Conservation (phyloP, 2,113 vertebrate genomes). For the Neopipo cinnamomea region DNA sequence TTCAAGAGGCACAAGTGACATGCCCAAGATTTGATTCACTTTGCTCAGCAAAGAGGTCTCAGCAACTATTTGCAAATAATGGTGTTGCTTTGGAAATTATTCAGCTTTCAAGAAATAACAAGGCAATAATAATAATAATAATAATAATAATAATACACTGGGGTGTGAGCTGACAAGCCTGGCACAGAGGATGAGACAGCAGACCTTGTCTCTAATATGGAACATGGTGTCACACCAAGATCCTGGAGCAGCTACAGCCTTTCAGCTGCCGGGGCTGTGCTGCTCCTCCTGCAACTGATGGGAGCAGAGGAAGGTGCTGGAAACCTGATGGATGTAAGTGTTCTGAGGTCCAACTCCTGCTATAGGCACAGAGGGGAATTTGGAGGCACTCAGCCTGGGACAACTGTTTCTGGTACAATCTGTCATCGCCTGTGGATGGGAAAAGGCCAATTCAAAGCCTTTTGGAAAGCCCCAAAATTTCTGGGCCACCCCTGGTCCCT, state of each 20-base stretch:
- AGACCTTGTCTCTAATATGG: background rate
- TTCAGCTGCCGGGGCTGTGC: background rate
- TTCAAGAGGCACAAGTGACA: background rate
- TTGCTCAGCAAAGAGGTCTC: background rate
- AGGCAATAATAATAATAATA: background rate
- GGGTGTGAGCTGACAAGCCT: background rate
- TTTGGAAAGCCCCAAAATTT: background rate
- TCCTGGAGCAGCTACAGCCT: background rate
- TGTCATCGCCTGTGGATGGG: rapidly evolving
- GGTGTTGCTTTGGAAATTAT: background rate
- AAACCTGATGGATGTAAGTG: background rate
- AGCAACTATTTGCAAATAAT: background rate
- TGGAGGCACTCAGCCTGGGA: background rate
- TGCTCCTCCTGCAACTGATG: rapidly evolving
- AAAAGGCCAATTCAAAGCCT: background rate
- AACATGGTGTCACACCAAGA: background rate
- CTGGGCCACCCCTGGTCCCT: background rate
- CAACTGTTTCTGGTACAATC: background rate
- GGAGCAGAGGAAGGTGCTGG: background rate
- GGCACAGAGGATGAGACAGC: background rate
- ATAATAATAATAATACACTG: background rate
- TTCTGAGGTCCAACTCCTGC: background rate
- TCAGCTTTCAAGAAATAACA: background rate
- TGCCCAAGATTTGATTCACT: background rate
- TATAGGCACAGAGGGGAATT: rapidly evolving